Evolutionary conservation across 2,888 invertebrate genomes (phyloP), one percentile per base, ranked within the genome.

Genomic region (Plusia festucae): DNA sequence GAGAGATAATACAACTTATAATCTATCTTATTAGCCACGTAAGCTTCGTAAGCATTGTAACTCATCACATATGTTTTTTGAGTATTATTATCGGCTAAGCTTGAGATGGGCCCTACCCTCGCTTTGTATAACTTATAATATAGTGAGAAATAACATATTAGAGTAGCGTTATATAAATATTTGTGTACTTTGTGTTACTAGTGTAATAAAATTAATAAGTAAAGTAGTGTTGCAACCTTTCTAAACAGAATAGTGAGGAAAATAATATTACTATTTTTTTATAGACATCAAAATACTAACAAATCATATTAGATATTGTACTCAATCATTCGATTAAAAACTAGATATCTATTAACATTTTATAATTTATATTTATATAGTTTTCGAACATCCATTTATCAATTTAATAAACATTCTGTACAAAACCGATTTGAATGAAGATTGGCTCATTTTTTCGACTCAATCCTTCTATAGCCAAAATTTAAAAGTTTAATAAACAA

Each of bases 31-130:
- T 84, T 89, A 92, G 92, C 93, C 93, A 93, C 90, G 82, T 87
- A 94, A 93, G 94, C 93, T 88, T 86, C 77, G 79, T 87, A 93
- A 94, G 93, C 94, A 86, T 90, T 90, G 82, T 79, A 88, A 88
- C 82, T 86, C 89, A 89, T 91, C 90, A 89, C 89, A 88, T 85
- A 78, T 81, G 75, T 73, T 76, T 82, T 84, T 85, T 90, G 91
- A 91, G 92, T 93, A 93, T 93, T 91, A 82, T 78, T 80, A 81
- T 88, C 87, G 87, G 88, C 88, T 85, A 90, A 90, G 88, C 89
- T 85, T 85, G 77, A 78, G 73, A 79, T 81, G 67, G 71, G 81
- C 82, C 81, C 86, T 82, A 83, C 76, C 86, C 85, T 85, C 86
- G 84, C 81, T 81, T 81, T 68, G 58, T 52, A 65, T 65, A 69